Base-by-base conservation (phyloP, 2,797 vertebrate genomes). In the Pelochelys cantorii region DNA sequence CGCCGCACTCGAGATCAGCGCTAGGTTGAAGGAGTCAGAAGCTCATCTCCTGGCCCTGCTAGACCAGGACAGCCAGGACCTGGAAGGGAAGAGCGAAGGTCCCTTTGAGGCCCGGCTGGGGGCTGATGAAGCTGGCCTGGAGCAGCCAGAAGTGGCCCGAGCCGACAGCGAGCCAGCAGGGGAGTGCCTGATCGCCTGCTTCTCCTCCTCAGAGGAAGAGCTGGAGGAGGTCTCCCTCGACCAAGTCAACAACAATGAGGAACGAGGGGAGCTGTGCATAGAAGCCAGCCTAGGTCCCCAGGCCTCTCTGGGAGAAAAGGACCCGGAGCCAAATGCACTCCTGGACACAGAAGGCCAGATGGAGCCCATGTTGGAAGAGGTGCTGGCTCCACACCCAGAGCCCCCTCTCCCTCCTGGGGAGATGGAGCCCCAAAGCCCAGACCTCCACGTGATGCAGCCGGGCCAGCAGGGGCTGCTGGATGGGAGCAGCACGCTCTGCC, bases 151-250 rank as follows among this genome's bases (percentile, higher is more conserved):
- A 83, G 60, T 79, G 25, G 27, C 57, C 42, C 52, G 55, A 54
- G 83, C 75, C 1, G 89, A 93, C 23, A 34, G 8, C 4, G 77
- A 93, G 55, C 55, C 15, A 0, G 31, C 89, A 0, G 86, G 88
- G 0, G 93, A 97, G 78, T 78, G 91, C 81, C 87, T 94, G 56
- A 78, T 95, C 22, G 93, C 78, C 48, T 94, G 94, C 48, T 92
- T 96, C 8, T 96, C 96, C 14, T 96, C 96, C 10, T 95, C 93
- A 3, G 96, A 82, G 0, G 90, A 84, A 0, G 95, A 97, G 29
- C n/a, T 81, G 22, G 94, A 93, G 87, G 94, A 96, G 7, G 79
- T 56, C 2, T 52, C 87, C 12, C 79, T 90, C 2, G 94, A 96
- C 11, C 95, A 92, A 48, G 55, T 85, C 65, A 92, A 85, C 82